These are phyloP conservation scores for Scaptomyza caliginosa DNA, from an alignment of 2,888 invertebrate species.

Conservation along the genomic window DNA sequence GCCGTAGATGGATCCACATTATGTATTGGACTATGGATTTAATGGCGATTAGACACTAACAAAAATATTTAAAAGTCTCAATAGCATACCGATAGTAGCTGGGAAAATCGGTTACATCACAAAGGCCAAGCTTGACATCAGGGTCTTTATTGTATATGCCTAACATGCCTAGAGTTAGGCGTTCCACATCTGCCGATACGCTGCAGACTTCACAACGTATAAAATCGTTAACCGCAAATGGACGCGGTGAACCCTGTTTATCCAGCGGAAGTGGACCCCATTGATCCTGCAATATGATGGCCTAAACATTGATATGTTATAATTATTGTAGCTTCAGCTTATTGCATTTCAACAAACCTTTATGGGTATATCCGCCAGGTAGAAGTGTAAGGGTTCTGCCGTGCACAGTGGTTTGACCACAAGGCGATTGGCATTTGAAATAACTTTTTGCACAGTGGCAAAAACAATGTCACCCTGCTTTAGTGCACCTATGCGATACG, in stretches of 20 bases:
- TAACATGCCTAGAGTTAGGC: conserved; percentile 94
- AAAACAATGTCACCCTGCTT: conserved; percentile 92
- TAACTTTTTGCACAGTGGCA: conserved; percentile 91
- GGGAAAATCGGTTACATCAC: conserved; percentile 92
- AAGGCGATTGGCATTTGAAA: conserved; percentile 81
- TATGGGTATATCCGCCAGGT: conserved; percentile 93
- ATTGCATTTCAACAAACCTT: conserved; percentile 87
- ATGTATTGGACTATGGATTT: conserved; percentile 45
- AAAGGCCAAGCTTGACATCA: conserved; percentile 91
- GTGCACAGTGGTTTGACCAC: conserved; percentile 90
- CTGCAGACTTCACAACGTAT: conserved; percentile 95
- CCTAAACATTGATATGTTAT: conserved; percentile 43
- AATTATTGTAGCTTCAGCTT: too few species aligned
- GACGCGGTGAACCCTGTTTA: conserved; percentile 91
- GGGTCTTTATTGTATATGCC: conserved; percentile 89
- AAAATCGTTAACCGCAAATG: conserved; percentile 92
- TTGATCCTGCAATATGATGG: conserved; percentile 55
- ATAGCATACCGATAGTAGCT: conserved; percentile 92
- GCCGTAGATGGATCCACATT: conserved; percentile 35
- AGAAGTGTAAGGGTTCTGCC: conserved; percentile 90
- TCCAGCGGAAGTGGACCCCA: conserved; percentile 84
- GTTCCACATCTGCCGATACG: conserved; percentile 93
- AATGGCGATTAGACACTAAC: background rate
- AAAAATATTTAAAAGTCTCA: background rate
- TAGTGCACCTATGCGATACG: conserved; percentile 90